Evolutionary conservation across 2,797 vertebrate genomes (phyloP).

Genomic region (Leptoclinus maculatus): DNA sequence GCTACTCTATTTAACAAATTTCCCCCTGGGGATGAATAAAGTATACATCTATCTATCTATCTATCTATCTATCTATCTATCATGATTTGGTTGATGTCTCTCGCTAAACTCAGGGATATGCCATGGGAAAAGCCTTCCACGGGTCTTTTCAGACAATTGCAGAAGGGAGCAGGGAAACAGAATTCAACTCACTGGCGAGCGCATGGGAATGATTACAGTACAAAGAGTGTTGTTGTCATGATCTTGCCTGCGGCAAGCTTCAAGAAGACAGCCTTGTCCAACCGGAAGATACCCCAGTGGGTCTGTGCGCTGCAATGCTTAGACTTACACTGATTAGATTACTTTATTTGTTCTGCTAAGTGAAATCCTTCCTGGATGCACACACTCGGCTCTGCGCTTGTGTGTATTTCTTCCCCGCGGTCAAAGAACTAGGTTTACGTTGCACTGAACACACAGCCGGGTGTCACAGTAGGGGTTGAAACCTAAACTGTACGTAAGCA

Average conservation of each 20-base stretch:
- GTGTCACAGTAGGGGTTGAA: slow-evolving; percentile 24
- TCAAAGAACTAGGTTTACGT: neutral
- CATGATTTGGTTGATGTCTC: slow-evolving; percentile 18
- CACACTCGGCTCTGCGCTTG: neutral
- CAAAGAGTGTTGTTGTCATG: slow-evolving; percentile 49
- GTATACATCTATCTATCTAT: too few species aligned
- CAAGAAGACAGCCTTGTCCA: slow-evolving; percentile 51
- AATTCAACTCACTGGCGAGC: slow-evolving; percentile 24
- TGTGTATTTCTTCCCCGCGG: neutral
- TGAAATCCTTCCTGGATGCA: slow-evolving; percentile 39
- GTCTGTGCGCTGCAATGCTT: slow-evolving; percentile 18
- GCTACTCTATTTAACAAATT: too few species aligned
- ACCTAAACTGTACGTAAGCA: slow-evolving; percentile 8
- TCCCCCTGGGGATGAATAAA: too few species aligned
- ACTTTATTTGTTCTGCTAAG: slow-evolving; percentile 47
- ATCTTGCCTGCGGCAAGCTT: slow-evolving; percentile 32
- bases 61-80: too few species aligned
- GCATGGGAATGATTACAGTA: slow-evolving; percentile 43
- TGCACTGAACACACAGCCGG: slow-evolving; percentile 16
- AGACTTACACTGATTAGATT: slow-evolving; percentile 43
- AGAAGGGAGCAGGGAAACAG: slow-evolving; percentile 8
- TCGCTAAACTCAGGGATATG: slow-evolving; percentile 6
- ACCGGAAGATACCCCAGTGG: slow-evolving; percentile 38
- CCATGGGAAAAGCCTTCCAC: slow-evolving; percentile 38
- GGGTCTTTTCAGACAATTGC: slow-evolving; percentile 22